Conservation (phyloP, 2,888 invertebrate species). For the Synanthedon andrenaeformis region DNA sequence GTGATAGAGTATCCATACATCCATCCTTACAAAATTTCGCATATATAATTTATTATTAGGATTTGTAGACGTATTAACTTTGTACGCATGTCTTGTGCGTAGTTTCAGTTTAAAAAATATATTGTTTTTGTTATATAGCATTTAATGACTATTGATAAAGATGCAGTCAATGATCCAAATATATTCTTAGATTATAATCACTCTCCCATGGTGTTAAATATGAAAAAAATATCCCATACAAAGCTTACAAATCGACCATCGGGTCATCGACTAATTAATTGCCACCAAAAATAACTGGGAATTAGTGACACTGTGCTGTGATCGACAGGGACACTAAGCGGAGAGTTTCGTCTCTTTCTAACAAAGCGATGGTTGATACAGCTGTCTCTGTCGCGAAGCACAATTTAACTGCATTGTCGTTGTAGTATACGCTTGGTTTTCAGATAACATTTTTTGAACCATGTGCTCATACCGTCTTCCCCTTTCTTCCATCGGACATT, state of each 20-base stretch:
- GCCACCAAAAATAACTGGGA: slow-evolving; percentile 23
- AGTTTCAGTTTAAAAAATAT: no score
- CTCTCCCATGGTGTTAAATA: no score
- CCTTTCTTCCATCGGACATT: background rate
- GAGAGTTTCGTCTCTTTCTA: background rate
- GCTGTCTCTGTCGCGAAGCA: background rate
- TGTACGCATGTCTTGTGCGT: no score
- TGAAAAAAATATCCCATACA: background rate
- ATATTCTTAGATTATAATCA: no score
- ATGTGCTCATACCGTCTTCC: no score
- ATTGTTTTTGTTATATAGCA: no score
- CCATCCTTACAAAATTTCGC: no score
- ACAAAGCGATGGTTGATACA: background rate
- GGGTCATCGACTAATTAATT: slow-evolving; percentile 25
- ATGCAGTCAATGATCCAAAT: no score
- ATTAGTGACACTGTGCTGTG: slow-evolving; percentile 24
- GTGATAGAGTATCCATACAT: no score
- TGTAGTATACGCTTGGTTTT: background rate
- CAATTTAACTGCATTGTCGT: background rate
- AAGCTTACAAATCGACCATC: background rate
- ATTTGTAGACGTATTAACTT: no score
- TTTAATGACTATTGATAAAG: no score
- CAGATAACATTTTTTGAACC: background rate
- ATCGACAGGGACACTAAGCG: background rate
- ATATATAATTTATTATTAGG: no score